phyloP scores from a whole-genome alignment of 2,797 vertebrate species.

The Tapera naevia region DNA sequence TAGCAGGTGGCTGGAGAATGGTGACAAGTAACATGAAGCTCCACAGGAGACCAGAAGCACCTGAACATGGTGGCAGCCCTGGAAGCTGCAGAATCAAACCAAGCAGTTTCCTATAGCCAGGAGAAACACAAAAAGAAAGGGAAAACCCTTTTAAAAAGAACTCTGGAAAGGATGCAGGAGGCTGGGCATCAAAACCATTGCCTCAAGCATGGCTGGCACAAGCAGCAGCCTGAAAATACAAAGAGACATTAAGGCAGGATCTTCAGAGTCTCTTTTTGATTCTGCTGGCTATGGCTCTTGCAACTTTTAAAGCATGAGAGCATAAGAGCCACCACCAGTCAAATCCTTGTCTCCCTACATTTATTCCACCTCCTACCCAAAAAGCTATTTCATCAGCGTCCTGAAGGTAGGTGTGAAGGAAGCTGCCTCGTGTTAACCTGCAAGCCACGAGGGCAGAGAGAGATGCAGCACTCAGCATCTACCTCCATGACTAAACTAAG shows the following conservation, averaged over 20 bases:
- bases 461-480: not conserved
- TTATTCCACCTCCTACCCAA: not conserved
- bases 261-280: not conserved
- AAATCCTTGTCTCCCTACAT: not conserved
- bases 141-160: not conserved
- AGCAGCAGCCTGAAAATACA: not conserved
- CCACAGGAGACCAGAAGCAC: not conserved
- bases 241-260: not conserved
- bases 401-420: conserved; percentile 1
- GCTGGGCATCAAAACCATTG: not conserved
- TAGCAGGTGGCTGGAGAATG: not conserved
- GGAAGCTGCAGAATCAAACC: not conserved
- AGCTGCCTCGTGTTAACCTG: not conserved
- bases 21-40: not conserved
- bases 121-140: not conserved
- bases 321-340: not conserved
- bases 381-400: not conserved
- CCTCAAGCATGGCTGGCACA: not conserved
- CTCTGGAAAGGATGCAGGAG: not conserved
- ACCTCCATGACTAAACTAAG: not conserved
- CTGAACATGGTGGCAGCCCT: not conserved
- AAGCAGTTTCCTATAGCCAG: not conserved
- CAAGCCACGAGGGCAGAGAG: not conserved
- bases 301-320: not conserved
- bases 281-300: not conserved